Conservation (phyloP, 2,797 vertebrate species). For the Pteronotus mesoamericanus region DNA sequence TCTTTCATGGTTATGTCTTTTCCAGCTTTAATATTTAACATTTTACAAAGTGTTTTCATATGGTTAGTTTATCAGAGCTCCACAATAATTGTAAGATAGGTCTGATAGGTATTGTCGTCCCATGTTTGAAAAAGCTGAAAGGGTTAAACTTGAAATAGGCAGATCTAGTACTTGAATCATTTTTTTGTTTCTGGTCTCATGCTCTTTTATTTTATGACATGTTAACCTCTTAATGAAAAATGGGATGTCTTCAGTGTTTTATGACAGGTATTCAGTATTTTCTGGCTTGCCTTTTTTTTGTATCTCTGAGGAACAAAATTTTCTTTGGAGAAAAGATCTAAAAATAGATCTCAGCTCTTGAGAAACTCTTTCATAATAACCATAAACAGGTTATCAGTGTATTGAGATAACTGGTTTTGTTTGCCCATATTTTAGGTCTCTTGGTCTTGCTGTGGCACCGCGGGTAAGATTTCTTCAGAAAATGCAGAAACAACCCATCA, state of each 20-base stretch:
- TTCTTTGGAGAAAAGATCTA: not conserved
- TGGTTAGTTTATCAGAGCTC: not conserved
- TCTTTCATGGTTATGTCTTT: not conserved
- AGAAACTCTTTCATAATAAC: slow-evolving; percentile 17
- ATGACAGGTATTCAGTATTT: not conserved
- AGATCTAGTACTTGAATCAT: not conserved
- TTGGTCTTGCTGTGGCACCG: slow-evolving; percentile 94
- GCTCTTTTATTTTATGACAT: slow-evolving; percentile 18
- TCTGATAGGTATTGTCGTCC: not conserved
- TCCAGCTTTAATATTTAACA: not conserved
- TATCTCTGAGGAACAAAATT: slow-evolving; percentile 27
- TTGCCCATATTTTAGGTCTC: slow-evolving; percentile 79
- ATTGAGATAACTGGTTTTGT: slow-evolving; percentile 11
- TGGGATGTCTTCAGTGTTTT: not conserved
- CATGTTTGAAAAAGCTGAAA: not conserved
- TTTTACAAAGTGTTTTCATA: slow-evolving; percentile 4
- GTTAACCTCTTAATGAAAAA: slow-evolving; percentile 4
- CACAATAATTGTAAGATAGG: not conserved
- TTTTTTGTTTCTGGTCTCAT: not conserved
- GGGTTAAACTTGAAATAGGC: not conserved
- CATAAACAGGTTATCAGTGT: not conserved
- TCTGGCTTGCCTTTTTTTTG: slow-evolving; percentile 38
- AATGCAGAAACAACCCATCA: slow-evolving; percentile 78
- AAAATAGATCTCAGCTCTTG: not conserved
- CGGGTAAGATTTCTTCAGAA: slow-evolving; percentile 93